phyloP scores from a whole-genome alignment of 1,140 invertebrate species.

The Diploscapter pachys region DNA sequence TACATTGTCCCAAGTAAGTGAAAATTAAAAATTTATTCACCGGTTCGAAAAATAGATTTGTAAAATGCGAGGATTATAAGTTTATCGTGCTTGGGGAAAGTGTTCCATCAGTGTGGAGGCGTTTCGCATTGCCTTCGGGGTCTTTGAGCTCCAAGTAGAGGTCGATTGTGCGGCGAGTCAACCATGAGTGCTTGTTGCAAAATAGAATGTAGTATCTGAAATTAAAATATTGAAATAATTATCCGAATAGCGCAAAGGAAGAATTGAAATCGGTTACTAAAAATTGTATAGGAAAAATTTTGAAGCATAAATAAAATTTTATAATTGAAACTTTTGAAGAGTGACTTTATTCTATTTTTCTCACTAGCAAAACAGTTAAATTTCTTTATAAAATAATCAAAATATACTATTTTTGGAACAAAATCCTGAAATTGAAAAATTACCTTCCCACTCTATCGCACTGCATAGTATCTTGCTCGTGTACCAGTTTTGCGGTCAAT shows the following conservation, averaged over 20 bases:
- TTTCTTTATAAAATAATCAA: background rate
- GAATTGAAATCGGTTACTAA: background rate
- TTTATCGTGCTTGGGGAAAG: slow-evolving; percentile 18
- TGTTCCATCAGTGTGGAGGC: slow-evolving; percentile 37
- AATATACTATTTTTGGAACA: background rate
- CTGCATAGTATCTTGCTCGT: slow-evolving; percentile 46
- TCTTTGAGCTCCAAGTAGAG: slow-evolving; percentile 37
- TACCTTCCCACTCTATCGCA: slow-evolving; percentile 41
- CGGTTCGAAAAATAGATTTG: slow-evolving; percentile 1
- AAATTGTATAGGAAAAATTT: no score
- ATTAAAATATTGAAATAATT: background rate
- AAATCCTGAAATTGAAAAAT: background rate
- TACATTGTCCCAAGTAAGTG: slow-evolving; percentile 29
- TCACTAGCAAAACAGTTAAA: background rate
- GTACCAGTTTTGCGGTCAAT: slow-evolving; percentile 52
- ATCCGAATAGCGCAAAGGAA: background rate
- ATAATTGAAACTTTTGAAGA: background rate
- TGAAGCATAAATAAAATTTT: no score
- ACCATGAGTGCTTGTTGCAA: slow-evolving; percentile 51
- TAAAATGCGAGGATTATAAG: slow-evolving; percentile 1
- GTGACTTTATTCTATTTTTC: slow-evolving; percentile 1
- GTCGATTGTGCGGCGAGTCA: slow-evolving; percentile 36
- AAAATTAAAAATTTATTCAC: background rate
- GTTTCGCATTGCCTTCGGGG: slow-evolving; percentile 22
- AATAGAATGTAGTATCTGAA: slow-evolving; percentile 50